Percentiles rank a stretch among this genome's conserved stretches.
Conservation (phyloP, 2,888 invertebrate genomes). For the Drosophila helvetica region DNA sequence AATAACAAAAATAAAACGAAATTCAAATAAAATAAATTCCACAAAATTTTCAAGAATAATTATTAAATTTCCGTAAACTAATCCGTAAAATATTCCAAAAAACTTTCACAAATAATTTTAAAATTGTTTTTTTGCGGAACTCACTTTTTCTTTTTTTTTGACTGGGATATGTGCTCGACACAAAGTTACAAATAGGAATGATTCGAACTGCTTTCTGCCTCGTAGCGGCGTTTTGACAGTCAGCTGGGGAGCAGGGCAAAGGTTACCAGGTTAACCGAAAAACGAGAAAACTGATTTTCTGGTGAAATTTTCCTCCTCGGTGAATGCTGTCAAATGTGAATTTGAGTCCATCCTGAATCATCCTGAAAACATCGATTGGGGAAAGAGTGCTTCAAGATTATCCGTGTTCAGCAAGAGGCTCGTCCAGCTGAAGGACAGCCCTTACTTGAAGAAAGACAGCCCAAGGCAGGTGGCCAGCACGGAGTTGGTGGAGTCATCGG, state of each 20-base stretch:
- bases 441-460: too few species aligned
- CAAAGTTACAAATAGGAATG: constrained; percentile 52
- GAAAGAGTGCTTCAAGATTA: too few species aligned
- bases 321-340: too few species aligned
- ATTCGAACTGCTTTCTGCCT: constrained; percentile 22
- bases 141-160: constrained; percentile 49
- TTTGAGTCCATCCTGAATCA: too few species aligned
- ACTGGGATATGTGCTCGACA: constrained; percentile 57
- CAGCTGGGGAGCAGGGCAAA: constrained; percentile 25
- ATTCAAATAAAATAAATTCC: background rate
- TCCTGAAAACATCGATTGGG: too few species aligned
- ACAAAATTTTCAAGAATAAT: too few species aligned
- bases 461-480: too few species aligned
- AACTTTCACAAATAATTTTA: background rate
- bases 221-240: constrained; percentile 38
- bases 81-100: background rate
- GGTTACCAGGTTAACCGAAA: constrained; percentile 46
- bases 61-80: too few species aligned
- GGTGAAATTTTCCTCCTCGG: constrained; percentile 30
- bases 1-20: background rate
- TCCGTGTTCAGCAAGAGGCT: too few species aligned
- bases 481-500: too few species aligned
- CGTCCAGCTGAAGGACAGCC: too few species aligned
- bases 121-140: constrained; percentile 17
- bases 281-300: constrained; percentile 32